Percentiles rank a stretch among this genome's conserved stretches.
Conservation (phyloP, 2,113 vertebrate species). For the Theristicus caerulescens region DNA sequence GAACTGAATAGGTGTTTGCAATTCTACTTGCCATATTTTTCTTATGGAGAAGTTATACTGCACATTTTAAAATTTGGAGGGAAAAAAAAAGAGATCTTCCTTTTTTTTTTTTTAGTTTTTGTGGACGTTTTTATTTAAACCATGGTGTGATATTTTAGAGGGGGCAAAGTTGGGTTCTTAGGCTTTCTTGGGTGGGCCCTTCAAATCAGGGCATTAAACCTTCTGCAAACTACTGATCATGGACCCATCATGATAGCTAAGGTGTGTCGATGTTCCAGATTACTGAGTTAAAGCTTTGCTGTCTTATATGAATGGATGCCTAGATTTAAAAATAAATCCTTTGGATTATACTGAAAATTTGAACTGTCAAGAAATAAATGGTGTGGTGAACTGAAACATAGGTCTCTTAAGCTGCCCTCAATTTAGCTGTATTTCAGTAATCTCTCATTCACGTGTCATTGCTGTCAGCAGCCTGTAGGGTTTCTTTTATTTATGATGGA, state of each 20-base stretch:
- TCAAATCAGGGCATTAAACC: background rate
- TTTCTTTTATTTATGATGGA: slow-evolving; percentile 2
- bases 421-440: slow-evolving; percentile 32
- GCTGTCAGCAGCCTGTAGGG: background rate
- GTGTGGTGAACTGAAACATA: slow-evolving; percentile 7
- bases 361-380: slow-evolving; percentile 44
- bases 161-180: background rate
- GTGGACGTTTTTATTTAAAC: background rate
- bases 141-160: background rate
- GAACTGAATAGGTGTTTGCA: background rate
- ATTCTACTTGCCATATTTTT: background rate
- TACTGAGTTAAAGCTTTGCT: background rate
- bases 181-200: background rate
- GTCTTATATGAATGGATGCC: background rate
- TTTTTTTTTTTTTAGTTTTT: background rate
- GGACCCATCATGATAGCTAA: background rate
- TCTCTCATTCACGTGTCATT: slow-evolving; percentile 10
- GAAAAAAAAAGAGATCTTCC: background rate
- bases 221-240: background rate
- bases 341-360: slow-evolving; percentile 11
- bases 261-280: background rate
- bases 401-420: background rate
- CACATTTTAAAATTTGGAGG: background rate
- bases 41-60: background rate
- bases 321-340: slow-evolving; percentile 17